Evolutionary conservation across 2,797 vertebrate species (phyloP).

Genomic region (Lagodon rhomboides): DNA sequence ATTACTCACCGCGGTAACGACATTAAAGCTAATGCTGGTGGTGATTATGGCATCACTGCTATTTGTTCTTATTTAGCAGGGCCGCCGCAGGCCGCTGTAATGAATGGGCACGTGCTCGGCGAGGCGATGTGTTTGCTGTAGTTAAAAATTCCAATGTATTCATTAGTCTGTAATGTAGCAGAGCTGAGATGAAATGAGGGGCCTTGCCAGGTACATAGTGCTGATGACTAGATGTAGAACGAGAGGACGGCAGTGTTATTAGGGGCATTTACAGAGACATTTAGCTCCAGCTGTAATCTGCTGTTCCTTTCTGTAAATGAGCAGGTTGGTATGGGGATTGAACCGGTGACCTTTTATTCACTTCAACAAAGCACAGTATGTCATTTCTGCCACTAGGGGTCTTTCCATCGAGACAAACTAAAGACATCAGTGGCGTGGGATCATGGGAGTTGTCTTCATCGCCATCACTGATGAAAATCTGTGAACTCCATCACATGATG

Average conservation of each 20-base stretch:
- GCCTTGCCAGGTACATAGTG: slow-evolving; percentile 17
- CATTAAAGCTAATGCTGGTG: slow-evolving; percentile 59
- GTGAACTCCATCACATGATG: no score
- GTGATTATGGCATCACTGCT: slow-evolving; percentile 54
- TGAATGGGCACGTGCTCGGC: slow-evolving; percentile 8
- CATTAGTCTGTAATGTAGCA: slow-evolving; percentile 39
- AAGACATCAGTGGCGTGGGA: no score
- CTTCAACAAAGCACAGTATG: neutral
- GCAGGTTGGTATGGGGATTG: neutral
- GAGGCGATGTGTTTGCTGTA: slow-evolving; percentile 22
- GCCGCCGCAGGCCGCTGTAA: slow-evolving; percentile 37
- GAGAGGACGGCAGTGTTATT: neutral
- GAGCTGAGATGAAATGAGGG: slow-evolving; percentile 6
- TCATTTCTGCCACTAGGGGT: no score
- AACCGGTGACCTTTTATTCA: slow-evolving; percentile 2
- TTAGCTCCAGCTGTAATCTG: slow-evolving; percentile 4
- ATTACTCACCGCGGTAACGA: slow-evolving; percentile 60
- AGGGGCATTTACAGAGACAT: slow-evolving; percentile 8
- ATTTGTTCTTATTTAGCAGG: slow-evolving; percentile 63
- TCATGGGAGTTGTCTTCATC: no score
- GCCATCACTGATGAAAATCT: no score
- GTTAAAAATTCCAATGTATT: slow-evolving; percentile 44
- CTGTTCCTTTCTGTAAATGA: slow-evolving; percentile 1
- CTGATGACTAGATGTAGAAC: neutral
- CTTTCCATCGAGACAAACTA: no score